A percentile compares a stretch with the other conserved stretches of the same genome.
phyloP scores from a whole-genome alignment of 2,888 invertebrate genomes.

The Chouioia cunea region DNA sequence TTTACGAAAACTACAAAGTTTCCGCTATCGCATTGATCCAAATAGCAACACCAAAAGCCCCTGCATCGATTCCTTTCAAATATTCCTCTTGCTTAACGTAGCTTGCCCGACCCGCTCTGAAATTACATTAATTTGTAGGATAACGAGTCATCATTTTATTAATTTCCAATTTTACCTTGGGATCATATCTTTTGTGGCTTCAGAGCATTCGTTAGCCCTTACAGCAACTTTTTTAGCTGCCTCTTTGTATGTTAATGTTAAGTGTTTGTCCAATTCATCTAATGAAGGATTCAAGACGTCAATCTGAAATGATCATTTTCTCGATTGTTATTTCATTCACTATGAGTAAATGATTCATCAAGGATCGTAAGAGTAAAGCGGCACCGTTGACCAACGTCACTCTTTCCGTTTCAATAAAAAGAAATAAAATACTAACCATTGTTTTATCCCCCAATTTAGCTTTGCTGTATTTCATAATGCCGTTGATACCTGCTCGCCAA shows the following conservation, averaged over 20 bases:
- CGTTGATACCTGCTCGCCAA: slow-evolving; percentile 72
- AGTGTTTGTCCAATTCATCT: slow-evolving; percentile 65
- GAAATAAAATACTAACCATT: slow-evolving; percentile 71
- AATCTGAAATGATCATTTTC: slow-evolving; percentile 66
- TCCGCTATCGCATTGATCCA: slow-evolving; percentile 73
- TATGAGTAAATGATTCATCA: neutral
- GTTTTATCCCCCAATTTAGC: slow-evolving; percentile 82
- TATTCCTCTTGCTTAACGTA: slow-evolving; percentile 74
- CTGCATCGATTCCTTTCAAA: slow-evolving; percentile 75
- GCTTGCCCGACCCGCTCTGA: slow-evolving; percentile 79
- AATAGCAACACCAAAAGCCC: slow-evolving; percentile 76
- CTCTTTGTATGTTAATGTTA: slow-evolving; percentile 58
- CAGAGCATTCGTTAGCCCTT: slow-evolving; percentile 70
- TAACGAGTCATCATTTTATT: neutral
- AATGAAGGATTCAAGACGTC: slow-evolving; percentile 72
- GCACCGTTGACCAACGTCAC: no score
- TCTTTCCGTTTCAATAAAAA: no score
- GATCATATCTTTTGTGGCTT: slow-evolving; percentile 71
- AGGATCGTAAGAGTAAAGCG: neutral
- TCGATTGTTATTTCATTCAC: neutral
- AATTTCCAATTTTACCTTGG: slow-evolving; percentile 68
- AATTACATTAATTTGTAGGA: slow-evolving; percentile 1
- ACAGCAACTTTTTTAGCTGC: slow-evolving; percentile 64
- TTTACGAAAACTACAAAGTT: slow-evolving; percentile 43
- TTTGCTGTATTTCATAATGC: slow-evolving; percentile 78